phyloP scores from a whole-genome alignment of 2,113 vertebrate genomes.

The Poeciliopsis prolifica region DNA sequence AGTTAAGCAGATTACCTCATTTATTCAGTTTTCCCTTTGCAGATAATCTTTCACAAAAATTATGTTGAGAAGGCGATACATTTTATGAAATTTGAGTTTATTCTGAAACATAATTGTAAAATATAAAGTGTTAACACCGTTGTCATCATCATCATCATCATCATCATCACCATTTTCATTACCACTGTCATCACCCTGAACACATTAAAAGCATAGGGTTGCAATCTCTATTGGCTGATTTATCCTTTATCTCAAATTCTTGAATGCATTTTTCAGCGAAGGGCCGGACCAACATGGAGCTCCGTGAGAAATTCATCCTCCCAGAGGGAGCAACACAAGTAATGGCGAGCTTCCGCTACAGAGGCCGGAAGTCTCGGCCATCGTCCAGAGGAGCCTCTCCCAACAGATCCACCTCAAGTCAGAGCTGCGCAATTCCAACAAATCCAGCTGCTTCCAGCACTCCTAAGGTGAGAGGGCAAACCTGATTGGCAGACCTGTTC shows the following conservation, averaged over 20 bases:
- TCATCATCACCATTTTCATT: slow-evolving; percentile 6
- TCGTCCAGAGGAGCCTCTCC: slow-evolving; percentile 93
- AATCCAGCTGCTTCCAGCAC: slow-evolving; percentile 76
- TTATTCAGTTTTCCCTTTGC: not conserved
- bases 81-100: slow-evolving; percentile 12
- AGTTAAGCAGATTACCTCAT: not conserved
- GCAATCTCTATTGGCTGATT: not conserved
- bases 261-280: slow-evolving; percentile 82
- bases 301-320: slow-evolving; percentile 97
- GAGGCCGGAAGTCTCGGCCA: slow-evolving; percentile 92
- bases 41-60: not conserved
- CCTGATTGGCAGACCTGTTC: not conserved
- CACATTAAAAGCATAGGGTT: not conserved
- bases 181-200: not conserved
- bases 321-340: slow-evolving; percentile 93
- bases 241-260: slow-evolving; percentile 17
- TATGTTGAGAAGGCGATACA: not conserved
- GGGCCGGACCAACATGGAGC: slow-evolving; percentile 95
- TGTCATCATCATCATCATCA: slow-evolving; percentile 6
- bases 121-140: slow-evolving; percentile 47
- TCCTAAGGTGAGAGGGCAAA: slow-evolving; percentile 83
- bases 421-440: slow-evolving; percentile 81
- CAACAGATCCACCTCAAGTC: slow-evolving; percentile 93
- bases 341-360: slow-evolving; percentile 94
- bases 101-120: not conserved